These are phyloP conservation scores for Julus scanicus DNA, from an alignment of 2,888 invertebrate genomes.

Conservation along the genomic window DNA sequence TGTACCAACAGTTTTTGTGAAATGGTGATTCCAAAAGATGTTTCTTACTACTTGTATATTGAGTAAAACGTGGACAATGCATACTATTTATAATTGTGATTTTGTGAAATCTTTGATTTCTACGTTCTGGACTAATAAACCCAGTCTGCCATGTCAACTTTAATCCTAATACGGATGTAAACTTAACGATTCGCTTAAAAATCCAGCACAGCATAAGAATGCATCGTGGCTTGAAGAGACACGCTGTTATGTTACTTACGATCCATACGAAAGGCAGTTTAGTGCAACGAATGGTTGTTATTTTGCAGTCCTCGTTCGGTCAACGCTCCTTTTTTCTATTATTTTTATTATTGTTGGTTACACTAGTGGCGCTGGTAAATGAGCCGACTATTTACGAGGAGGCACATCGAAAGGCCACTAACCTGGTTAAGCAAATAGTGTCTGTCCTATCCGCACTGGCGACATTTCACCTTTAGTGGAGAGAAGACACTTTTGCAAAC, in stretches of 20 bases:
- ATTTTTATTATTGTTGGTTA: constrained; percentile 44
- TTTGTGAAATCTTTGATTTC: too few species aligned
- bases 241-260: neutral
- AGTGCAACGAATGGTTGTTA: neutral
- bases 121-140: too few species aligned
- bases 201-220: neutral
- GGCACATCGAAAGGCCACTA: constrained; percentile 8
- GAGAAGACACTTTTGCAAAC: neutral
- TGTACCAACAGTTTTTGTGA: too few species aligned
- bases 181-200: neutral
- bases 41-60: too few species aligned
- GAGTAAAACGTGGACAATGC: too few species aligned
- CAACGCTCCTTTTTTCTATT: constrained; percentile 32
- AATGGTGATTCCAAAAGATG: too few species aligned
- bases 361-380: constrained; percentile 17
- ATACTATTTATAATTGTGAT: too few species aligned
- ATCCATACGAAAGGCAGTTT: neutral
- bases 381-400: neutral
- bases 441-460: neutral
- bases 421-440: neutral
- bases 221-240: neutral
- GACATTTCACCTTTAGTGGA: constrained; percentile 2
- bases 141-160: neutral
- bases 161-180: neutral
- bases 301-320: neutral